Base-by-base conservation (phyloP, 1,140 invertebrate genomes). In the Brachionus rotundiformis region DNA sequence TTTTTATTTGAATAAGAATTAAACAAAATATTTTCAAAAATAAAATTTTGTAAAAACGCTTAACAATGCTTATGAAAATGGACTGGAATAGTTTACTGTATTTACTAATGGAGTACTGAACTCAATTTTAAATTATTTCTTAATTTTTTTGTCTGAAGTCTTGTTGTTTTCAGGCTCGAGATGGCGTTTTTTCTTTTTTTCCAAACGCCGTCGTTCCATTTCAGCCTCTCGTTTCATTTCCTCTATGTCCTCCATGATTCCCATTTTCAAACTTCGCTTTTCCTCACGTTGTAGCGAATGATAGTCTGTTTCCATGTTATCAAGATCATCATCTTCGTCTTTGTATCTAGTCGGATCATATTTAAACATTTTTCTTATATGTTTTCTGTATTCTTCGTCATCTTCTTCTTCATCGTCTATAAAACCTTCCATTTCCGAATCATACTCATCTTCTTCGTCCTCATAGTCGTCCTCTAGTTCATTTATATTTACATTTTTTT, bases 361-460 rank as follows among this genome's bases (percentile, higher is more conserved):
- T 8, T 79, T 79, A 11, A 79, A 79, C 76, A 79, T 33, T 54
- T 63, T 54, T 59, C 76, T 54, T 16, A 79, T 79, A 23, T 59
- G 36, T 19, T 54, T 63, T 23, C 44, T 59, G 16, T 54, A 63
- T 19, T 73, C 68, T 39, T 73, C 36, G 19, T 25, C 36, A 31
- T 54, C 76, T 19, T 79, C 76, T 63, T 79, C 76, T 36, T 63
- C 47, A 13, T 79, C 76, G 16, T 79, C 76, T 16, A 79, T 79
- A 23, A 79, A 79, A 79, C 54, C 76, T 59, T 79, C 76, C 76
- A 79, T 59, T 79, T 79, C 76, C 10, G 76, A 79, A 59, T 79
- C 76, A 59, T 79, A 79, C 25, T 79, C 76, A n/a, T 79, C 76
- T 41, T 79, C 76, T 11, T 59, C 47, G n/a, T 79, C 76, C 11